Conservation (phyloP, 2,888 invertebrate species). For the Tetropium fuscum region DNA sequence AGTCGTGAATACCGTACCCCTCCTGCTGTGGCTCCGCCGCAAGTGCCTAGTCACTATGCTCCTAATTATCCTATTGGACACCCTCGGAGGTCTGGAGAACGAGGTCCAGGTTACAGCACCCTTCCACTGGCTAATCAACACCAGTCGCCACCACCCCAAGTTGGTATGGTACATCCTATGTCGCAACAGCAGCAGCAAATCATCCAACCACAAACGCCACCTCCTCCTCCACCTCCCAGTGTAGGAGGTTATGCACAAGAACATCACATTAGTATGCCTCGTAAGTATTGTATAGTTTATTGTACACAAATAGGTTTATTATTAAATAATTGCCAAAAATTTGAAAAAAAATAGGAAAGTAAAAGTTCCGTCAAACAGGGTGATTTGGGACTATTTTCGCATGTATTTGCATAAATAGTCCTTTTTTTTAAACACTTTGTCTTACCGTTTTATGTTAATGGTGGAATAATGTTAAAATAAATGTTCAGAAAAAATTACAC, state of each 20-base stretch:
- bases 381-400: too few relatives aligned
- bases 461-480: too few relatives aligned
- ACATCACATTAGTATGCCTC: constrained; percentile 82
- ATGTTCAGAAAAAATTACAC: too few relatives aligned
- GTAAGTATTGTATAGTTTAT: too few relatives aligned
- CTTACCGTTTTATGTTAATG: too few relatives aligned
- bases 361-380: too few relatives aligned
- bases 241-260: constrained; percentile 67
- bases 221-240: constrained; percentile 75
- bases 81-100: constrained; percentile 71
- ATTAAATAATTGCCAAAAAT: too few relatives aligned
- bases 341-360: too few relatives aligned
- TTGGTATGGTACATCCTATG: constrained; percentile 91
- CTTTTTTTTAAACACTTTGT: too few relatives aligned
- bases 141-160: constrained; percentile 63
- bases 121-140: constrained; percentile 74
- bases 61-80: constrained; percentile 92
- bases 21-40: constrained; percentile 96
- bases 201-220: constrained; percentile 69
- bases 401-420: too few relatives aligned
- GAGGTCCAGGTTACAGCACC: constrained; percentile 84
- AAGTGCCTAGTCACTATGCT: constrained; percentile 96
- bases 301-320: too few relatives aligned
- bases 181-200: constrained; percentile 58
- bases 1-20: constrained; percentile 91